Conservation (phyloP, 2,113 vertebrate species). For the Nerophis ophidion region DNA sequence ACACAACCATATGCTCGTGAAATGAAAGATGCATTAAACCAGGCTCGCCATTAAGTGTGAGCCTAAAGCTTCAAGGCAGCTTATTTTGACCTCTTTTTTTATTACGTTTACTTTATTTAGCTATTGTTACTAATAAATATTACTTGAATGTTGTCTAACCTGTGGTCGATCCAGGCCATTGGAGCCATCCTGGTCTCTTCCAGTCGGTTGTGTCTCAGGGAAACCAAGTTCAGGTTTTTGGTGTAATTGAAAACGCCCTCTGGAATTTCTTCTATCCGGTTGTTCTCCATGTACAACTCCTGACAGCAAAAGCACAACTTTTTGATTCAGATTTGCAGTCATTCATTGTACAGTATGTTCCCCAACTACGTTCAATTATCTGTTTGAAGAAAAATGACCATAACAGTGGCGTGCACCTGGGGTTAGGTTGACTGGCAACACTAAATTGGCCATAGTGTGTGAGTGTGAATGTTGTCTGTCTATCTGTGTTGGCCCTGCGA, state of each 20-base stretch:
- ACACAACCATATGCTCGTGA: background rate
- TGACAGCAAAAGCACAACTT: slow-evolving; percentile 45
- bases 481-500: no score
- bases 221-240: slow-evolving; percentile 80
- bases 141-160: slow-evolving; percentile 64
- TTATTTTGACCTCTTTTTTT: no score
- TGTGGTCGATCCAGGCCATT: slow-evolving; percentile 90
- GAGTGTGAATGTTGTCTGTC: no score
- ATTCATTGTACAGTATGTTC: background rate
- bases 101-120: no score
- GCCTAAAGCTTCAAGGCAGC: no score
- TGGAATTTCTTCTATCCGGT: slow-evolving; percentile 93
- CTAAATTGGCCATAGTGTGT: no score
- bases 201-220: slow-evolving; percentile 85
- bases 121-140: background rate
- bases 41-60: no score
- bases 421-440: no score
- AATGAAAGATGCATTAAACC: background rate
- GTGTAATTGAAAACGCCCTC: slow-evolving; percentile 86
- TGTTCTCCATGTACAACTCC: slow-evolving; percentile 93
- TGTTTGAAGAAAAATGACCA: background rate
- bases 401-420: no score
- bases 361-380: background rate
- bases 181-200: slow-evolving; percentile 89
- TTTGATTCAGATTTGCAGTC: background rate